These are phyloP conservation scores for Hylomyscus alleni DNA, from an alignment of 2,797 vertebrate species.

Conservation along the genomic window DNA sequence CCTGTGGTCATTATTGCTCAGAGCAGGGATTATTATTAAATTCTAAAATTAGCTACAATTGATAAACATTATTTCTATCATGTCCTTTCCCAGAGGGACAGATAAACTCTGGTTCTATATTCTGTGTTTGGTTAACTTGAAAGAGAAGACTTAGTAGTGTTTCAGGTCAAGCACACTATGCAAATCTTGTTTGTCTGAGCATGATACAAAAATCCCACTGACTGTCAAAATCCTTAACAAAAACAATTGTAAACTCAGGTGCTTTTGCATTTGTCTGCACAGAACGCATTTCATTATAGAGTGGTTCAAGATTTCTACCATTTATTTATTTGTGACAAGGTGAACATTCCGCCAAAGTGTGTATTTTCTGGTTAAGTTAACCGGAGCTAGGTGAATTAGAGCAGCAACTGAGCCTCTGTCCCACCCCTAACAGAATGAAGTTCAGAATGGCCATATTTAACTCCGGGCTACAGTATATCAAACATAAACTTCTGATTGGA, in stretches of 20 bases:
- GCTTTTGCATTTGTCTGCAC: constrained; percentile 10
- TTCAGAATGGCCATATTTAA: constrained; percentile 23
- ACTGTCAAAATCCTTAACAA: background rate
- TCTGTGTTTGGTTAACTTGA: background rate
- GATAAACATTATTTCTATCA: background rate
- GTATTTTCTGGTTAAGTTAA: constrained; percentile 85
- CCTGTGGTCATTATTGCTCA: background rate
- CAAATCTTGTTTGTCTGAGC: background rate
- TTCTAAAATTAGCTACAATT: constrained; percentile 36
- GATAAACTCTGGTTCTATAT: background rate
- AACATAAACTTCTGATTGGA: constrained; percentile 78
- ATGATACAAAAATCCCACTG: background rate
- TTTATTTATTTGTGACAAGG: constrained; percentile 73
- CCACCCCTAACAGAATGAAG: constrained; percentile 44
- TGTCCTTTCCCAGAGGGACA: background rate
- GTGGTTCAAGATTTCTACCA: background rate
- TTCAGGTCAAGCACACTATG: background rate
- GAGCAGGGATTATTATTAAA: constrained; percentile 41
- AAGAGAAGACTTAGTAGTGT: background rate
- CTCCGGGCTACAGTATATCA: constrained; percentile 64
- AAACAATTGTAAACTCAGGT: constrained; percentile 1
- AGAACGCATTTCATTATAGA: constrained; percentile 13
- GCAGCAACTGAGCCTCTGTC: constrained; percentile 60
- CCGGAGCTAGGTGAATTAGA: constrained; percentile 80
- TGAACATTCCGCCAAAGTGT: constrained; percentile 62